Evolutionary conservation across 2,797 vertebrate genomes (phyloP).

Genomic region (Chaetophractus vellerosus): DNA sequence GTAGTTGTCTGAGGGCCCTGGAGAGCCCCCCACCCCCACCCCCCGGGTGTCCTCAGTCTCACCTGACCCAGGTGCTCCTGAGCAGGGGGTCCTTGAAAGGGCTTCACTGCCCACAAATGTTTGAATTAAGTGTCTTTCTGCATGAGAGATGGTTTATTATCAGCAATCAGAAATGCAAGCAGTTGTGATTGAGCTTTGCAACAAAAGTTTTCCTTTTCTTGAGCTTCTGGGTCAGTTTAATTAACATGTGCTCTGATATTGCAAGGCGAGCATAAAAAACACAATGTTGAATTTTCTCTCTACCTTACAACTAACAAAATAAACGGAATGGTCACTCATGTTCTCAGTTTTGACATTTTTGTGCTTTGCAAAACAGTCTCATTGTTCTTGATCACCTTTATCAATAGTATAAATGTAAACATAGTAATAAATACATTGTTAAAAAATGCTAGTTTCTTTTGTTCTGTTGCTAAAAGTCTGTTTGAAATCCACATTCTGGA

Average conservation of each 20-base stretch:
- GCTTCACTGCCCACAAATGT: not conserved
- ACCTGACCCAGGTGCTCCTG: not conserved
- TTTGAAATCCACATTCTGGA: not conserved
- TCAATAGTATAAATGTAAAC: not conserved
- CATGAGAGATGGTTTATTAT: not conserved
- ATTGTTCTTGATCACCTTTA: not conserved
- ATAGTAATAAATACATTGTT: not conserved
- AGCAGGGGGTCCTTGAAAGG: not conserved
- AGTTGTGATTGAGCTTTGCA: not conserved
- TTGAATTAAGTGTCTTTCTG: not conserved
- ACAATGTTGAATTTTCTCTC: not conserved
- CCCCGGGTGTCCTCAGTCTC: not conserved
- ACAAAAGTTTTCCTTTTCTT: not conserved
- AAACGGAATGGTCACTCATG: not conserved
- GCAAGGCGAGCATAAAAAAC: not conserved
- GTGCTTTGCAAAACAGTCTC: not conserved
- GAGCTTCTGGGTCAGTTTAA: conserved; percentile 6
- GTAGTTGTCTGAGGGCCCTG: not conserved
- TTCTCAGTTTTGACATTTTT: conserved; percentile 21
- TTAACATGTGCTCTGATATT: conserved; percentile 22
- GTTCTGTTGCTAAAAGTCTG: not conserved
- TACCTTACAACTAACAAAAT: not conserved
- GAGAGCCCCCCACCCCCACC: not conserved
- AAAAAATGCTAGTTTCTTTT: not conserved
- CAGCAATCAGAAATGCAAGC: not conserved